Conservation (phyloP, 2,113 vertebrate species). For the Neodontobutis hainanensis region DNA sequence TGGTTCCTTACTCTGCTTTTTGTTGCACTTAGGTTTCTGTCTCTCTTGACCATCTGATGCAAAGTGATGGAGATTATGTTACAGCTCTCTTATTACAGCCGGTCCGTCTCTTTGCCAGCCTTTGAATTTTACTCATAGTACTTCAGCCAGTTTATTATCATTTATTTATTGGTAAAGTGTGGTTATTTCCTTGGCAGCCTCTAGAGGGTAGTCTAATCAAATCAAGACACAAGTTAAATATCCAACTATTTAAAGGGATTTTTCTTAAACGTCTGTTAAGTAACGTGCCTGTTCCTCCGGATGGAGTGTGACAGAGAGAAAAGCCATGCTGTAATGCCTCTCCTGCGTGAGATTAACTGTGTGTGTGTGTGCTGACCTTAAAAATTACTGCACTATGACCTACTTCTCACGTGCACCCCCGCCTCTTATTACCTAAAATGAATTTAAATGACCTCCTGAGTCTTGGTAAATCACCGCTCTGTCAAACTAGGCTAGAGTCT, state of each 20-base stretch:
- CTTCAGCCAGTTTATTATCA: not conserved
- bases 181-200: constrained; percentile 34
- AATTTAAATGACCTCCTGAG: constrained; percentile 35
- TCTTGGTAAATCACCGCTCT: constrained; percentile 26
- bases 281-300: constrained; percentile 5
- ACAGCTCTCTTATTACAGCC: constrained; percentile 38
- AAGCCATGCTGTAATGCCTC: not conserved
- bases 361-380: constrained; percentile 39
- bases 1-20: constrained; percentile 2
- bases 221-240: constrained; percentile 13
- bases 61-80: constrained; percentile 35
- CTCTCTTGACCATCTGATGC: not conserved
- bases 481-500: constrained; percentile 43
- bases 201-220: constrained; percentile 62
- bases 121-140: not conserved
- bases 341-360: constrained; percentile 17
- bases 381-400: constrained; percentile 49
- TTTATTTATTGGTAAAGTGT: not conserved
- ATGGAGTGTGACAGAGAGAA: constrained; percentile 2
- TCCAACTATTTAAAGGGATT: constrained; percentile 8
- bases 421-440: constrained; percentile 22
- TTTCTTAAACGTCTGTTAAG: not conserved
- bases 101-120: constrained; percentile 1
- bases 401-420: constrained; percentile 45
- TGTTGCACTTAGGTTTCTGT: constrained; percentile 5